Evolutionary conservation across 2,113 vertebrate species (phyloP), one percentile per base, ranked within the genome.

Genomic region (Sakesphorus luctuosus): DNA sequence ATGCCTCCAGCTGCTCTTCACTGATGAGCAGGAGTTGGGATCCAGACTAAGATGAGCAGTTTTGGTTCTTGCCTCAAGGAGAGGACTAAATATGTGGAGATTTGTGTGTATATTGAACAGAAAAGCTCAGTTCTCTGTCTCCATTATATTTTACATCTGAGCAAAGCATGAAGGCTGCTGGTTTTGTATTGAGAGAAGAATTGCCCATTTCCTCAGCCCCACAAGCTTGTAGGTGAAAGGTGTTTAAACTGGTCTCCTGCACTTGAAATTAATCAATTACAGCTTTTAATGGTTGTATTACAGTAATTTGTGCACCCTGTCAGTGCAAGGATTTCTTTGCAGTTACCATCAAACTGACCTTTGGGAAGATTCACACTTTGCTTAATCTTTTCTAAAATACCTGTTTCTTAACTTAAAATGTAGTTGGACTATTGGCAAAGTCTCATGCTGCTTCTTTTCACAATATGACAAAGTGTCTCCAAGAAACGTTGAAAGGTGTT

Each of bases 261-360:
- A 20, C 75, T 78, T 86, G 69, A 58, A 88, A 90, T 77, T 58
- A 88, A 88, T 84, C 47, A 68, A 61, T 61, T 36, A 46, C 36
- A 61, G 61, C 35, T 94, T 88, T 93, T 89, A 92, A 90, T 94
- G 89, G 86, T 72, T 96, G 91, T 74, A 65, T 52, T 31, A 63
- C 35, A 62, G 19, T 87, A n/a, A 89, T 61, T 87, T 81, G 65
- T 96, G 95, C 95, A 87, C 77, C 13, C 1, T 86, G 36, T 84
- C 63, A 59, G 9, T 66, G 38, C 90, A 95, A 82, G 77, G 47
- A 23, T 49, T 78, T 76, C 58, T 23, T 92, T 65, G 25, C 63
- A 66, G 55, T 86, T 93, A 66, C 50, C 29, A 50, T 90, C 85
- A 77, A 84, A 74, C 79, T 77, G 90, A 62, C 71, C 83, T 88